A percentile compares a stretch with the other conserved stretches of the same genome.
These are phyloP conservation scores for Mellivora capensis DNA, from an alignment of 2,113 vertebrate genomes.

Conservation along the genomic window DNA sequence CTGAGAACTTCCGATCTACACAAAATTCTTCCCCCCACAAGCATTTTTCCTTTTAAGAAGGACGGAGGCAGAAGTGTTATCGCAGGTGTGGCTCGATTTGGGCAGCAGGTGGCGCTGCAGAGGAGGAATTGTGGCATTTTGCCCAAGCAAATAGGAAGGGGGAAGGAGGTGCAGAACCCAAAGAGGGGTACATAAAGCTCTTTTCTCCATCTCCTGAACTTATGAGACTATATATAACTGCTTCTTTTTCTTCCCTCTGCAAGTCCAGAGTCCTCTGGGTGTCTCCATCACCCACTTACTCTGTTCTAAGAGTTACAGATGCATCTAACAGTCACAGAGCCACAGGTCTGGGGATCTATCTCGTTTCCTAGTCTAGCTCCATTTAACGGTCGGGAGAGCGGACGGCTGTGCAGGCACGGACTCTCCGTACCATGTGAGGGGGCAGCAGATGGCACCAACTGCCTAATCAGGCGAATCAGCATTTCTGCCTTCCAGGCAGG, in stretches of 20 bases:
- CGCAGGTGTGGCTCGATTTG: not conserved
- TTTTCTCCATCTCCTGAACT: not conserved
- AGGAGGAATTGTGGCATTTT: not conserved
- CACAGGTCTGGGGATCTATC: not conserved
- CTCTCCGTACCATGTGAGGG: not conserved
- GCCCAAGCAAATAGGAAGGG: not conserved
- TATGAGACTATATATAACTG: not conserved
- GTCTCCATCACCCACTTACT: not conserved
- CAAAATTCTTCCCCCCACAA: not conserved
- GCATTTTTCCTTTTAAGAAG: not conserved
- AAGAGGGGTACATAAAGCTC: not conserved
- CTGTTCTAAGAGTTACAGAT: not conserved
- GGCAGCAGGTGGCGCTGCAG: slow-evolving; percentile 46
- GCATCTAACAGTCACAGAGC: not conserved
- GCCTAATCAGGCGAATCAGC: not conserved
- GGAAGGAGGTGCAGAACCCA: accelerated
- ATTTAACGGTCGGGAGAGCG: not conserved
- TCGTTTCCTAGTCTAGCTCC: not conserved
- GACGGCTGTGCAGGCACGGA: not conserved
- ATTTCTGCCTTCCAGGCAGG: not conserved
- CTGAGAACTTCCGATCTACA: not conserved
- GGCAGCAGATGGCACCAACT: not conserved
- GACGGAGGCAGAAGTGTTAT: not conserved
- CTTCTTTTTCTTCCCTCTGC: not conserved
- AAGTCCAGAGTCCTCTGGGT: not conserved